phyloP scores from a whole-genome alignment of 1,140 invertebrate genomes.

The Pachyrhynchus sulphureomaculatus region DNA sequence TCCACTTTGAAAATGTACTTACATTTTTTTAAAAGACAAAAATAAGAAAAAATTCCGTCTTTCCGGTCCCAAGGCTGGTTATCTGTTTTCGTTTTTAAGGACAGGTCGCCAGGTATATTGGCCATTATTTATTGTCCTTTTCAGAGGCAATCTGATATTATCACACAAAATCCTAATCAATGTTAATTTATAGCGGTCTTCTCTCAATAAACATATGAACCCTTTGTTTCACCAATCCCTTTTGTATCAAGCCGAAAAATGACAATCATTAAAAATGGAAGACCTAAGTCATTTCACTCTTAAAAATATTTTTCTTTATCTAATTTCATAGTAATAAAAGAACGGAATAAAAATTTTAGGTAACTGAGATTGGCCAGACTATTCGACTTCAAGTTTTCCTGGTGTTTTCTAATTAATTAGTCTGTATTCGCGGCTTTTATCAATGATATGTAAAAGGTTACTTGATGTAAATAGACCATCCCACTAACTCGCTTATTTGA shows the following conservation, averaged over 20 bases:
- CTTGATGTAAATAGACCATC: no score
- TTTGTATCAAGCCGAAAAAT: constrained; percentile 38
- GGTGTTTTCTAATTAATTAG: no score
- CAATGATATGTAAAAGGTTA: no score
- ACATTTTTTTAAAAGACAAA: constrained; percentile 15
- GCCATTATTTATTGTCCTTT: constrained; percentile 48
- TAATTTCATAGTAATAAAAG: no score
- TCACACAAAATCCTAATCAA: constrained; percentile 52
- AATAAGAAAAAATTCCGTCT: constrained; percentile 26
- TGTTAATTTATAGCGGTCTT: constrained; percentile 49
- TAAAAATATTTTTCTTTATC: constrained; percentile 20
- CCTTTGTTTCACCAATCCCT: constrained; percentile 46
- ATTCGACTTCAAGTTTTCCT: no score
- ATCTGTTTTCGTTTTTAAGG: constrained; percentile 29
- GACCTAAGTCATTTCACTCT: constrained; percentile 30
- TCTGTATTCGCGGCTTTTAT: no score
- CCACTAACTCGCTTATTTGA: no score
- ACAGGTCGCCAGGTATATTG: constrained; percentile 40
- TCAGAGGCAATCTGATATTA: constrained; percentile 49
- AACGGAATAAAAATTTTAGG: no score
- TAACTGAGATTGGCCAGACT: no score
- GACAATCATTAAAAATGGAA: constrained; percentile 37
- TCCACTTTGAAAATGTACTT: background rate
- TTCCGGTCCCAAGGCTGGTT: constrained; percentile 25
- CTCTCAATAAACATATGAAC: constrained; percentile 51